Base-by-base conservation (phyloP, 2,797 vertebrate species). In the Artibeus lituratus region DNA sequence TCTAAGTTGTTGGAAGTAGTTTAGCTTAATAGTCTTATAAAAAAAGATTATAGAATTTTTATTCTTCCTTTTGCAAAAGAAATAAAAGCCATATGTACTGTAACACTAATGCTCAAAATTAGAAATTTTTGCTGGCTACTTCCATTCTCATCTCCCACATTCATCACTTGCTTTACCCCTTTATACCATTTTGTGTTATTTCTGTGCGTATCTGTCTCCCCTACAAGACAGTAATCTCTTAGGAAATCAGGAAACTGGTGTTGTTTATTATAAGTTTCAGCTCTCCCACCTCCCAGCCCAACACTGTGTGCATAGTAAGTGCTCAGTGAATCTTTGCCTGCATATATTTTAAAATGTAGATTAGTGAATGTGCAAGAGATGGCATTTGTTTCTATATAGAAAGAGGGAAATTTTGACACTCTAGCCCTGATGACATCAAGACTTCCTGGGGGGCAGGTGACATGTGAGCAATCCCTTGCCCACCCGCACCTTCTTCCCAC, bases 1-100 rank as follows among this genome's bases (percentile, higher is more conserved):
- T 97, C 96, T 96, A 96, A 97, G 96, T 97, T 97, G 95, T 94
- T 97, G 87, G 93, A 97, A 98, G 95, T 95, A 97, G 96, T 97
- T 97, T 97, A 87, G 91, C 91, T 98, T 98, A 97, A 97, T 97
- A 97, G 92, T 95, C 89, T 94, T 96, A 94, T 91, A 67, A 93
- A 95, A 97, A 98, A 97, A 97, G 81, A 97, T 95, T 91, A 91
- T 39, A 37, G 94, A 97, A 95, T 95, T 97, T 97, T 97, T 97
- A 97, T 95, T 97, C 89, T 97, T 97, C 26, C 94, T 94, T 97
- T 96, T 98, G 91, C 89, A 96, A 94, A 96, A 96, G 97, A 94
- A 96, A 96, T 96, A 91, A 95, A 96, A 96, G 80, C 80, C 37
- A 10, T 81, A 96, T 93, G 72, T 57, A 94, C 91, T 94, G 9